Evolutionary conservation across 2,113 vertebrate genomes (phyloP), one percentile per base, ranked within the genome.

Genomic region (Hippocampus comes): DNA sequence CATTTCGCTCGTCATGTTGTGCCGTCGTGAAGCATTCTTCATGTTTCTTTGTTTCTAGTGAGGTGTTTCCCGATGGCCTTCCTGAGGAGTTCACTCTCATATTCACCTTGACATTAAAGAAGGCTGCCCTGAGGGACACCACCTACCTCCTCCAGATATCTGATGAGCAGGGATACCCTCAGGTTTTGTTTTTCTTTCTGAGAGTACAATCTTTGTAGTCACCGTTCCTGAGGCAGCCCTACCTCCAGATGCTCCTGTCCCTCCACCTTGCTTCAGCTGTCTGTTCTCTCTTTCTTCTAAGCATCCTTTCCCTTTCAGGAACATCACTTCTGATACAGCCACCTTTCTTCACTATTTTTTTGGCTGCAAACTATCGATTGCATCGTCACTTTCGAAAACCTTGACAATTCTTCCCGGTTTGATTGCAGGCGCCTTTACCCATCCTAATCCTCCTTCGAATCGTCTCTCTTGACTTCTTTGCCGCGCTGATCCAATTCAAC

Each of bases 121-220:
- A 95, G 74, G 89, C 95, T 70, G 93, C 93, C 79, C 90, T 92
- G 57, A 93, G 91, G 79, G 90, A 94, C 80, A 95, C 94, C 61
- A 89, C 95, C 93, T 94, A 97, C 90, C 92, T 99, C 63, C 92
- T 99, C 81, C 96, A 98, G 89, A 93, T 98, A 87, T 94, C 94
- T 0, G 95, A 98, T 74, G 86, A 75, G 23, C 91, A 91, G 15
- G 97, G 96, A 63, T 96, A 96, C 84, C 95, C 97, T 9, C 95
- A 99, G 95, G 97, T 99, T 43, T 63, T 69, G 38, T 27, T 1
- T 69, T 55, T n/a, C 0, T 30, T 21, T 34, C 56, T 65, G 20
- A 23, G n/a, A 68, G 55, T 42, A 34, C 21, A 23, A 14, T 23
- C 41, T 46, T 60, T 53, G 55, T 51, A 27, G 23, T 48, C 10